These are phyloP conservation scores for Metopolophium dirhodum DNA, from an alignment of 1,140 invertebrate species.

Conservation along the genomic window DNA sequence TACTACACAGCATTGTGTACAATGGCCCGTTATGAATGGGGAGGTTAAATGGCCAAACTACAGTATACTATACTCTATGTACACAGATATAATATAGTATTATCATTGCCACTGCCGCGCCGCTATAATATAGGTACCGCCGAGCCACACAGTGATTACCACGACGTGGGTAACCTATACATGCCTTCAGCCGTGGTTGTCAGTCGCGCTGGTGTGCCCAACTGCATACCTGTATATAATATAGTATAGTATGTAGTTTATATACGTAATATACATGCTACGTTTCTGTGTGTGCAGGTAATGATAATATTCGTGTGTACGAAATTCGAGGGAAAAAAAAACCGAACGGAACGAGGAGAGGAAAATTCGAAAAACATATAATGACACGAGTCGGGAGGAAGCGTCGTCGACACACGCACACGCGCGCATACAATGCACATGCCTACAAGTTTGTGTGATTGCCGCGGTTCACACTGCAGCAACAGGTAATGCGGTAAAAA, in stretches of 20 bases:
- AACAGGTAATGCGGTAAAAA: conserved; percentile 55
- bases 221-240: neutral
- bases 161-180: neutral
- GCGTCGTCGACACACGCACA: conserved; percentile 35
- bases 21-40: conserved; percentile 38
- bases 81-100: neutral
- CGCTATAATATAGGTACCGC: neutral
- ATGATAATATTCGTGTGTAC: conserved; percentile 40
- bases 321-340: conserved; percentile 27
- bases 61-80: neutral
- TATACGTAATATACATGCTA: neutral
- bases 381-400: conserved; percentile 39
- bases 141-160: conserved; percentile 17
- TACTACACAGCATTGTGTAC: neutral
- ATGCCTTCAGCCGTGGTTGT: neutral
- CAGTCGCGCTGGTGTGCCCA: neutral
- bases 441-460: conserved; percentile 28
- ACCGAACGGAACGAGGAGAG: neutral
- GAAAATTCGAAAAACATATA: conserved; percentile 44
- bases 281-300: neutral
- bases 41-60: neutral
- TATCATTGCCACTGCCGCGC: neutral
- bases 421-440: neutral
- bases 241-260: neutral
- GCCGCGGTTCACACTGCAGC: conserved; percentile 24